These are phyloP conservation scores for Brachionus rubens DNA, from an alignment of 1,140 invertebrate species.

Conservation along the genomic window DNA sequence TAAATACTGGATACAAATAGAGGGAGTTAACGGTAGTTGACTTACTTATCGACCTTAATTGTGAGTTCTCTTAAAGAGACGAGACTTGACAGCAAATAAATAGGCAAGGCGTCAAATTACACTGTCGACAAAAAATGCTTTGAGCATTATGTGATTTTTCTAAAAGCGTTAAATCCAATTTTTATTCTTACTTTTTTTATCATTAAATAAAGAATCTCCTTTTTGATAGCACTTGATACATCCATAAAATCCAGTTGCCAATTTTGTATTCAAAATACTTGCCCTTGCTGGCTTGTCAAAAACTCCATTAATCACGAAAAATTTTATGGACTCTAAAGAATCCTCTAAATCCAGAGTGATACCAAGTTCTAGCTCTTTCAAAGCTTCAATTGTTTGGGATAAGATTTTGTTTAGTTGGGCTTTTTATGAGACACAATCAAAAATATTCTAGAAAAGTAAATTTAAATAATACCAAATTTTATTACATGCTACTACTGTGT, in stretches of 20 bases:
- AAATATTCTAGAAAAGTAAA: neutral
- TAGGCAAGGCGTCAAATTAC: too few relatives aligned
- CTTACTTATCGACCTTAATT: too few relatives aligned
- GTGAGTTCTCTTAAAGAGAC: too few relatives aligned
- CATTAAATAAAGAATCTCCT: neutral
- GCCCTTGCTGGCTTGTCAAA: neutral
- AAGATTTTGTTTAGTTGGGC: neutral
- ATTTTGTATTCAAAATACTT: neutral
- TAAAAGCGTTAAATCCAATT: too few relatives aligned
- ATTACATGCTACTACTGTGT: neutral
- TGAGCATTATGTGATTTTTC: too few relatives aligned
- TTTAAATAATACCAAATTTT: neutral
- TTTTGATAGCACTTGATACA: neutral
- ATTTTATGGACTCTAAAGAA: neutral
- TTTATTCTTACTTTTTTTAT: neutral
- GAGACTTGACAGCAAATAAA: too few relatives aligned
- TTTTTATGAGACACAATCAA: neutral
- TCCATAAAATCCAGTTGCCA: neutral
- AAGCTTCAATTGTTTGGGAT: neutral
- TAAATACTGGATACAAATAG: too few relatives aligned
- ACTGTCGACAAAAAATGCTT: too few relatives aligned
- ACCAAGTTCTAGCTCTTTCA: neutral
- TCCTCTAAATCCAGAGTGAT: neutral
- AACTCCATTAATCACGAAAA: neutral
- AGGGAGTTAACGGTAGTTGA: too few relatives aligned